Evolutionary conservation across 2,888 invertebrate species (phyloP), one percentile per base, ranked within the genome.

Genomic region (Melieria picta): DNA sequence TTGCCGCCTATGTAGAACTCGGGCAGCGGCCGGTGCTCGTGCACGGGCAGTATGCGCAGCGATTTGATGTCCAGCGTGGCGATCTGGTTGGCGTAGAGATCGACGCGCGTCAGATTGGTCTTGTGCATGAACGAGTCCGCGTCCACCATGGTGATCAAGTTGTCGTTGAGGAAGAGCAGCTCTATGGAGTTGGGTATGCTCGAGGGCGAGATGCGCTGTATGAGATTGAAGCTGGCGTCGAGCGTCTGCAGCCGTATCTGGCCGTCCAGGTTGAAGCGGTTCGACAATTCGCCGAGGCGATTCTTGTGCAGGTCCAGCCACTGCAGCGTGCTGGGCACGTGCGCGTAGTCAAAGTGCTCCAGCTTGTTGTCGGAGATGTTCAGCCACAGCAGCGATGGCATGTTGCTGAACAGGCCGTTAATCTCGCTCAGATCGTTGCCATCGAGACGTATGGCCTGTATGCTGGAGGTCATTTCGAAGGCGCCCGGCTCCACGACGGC

Each of bases 1-100:
- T 98, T 98, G 68, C 95, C 95, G 55, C 95, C 96, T 76, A 97
- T 94, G 87, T 95, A 96, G 88, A 97, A 96, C 88, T 96, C 94
- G 11, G 96, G 96, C 77, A 95, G 88, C 69, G 92, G 89, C 73
- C 92, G 90, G 75, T 92, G 91, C 72, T 91, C 91, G 81, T 81
- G 93, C 73, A 95, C 93, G 69, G 93, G 93, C 78, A 93, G 91
- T 80, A 97, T 90, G 77, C 94, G 91, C 77, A 97, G 89, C 74
- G 96, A 94, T 86, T 94, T 95, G 82, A 96, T 90, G 87, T 97
- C 96, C 91, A 97, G 92, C 80, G 93, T 93, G 81, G 93, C 92
- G 83, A 97, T 94, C 87, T 94, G 94, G 89, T 97, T 97, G 80
- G 95, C 95, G 88, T 95, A 96, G 81, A 97, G 90, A 89, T 97